Evolutionary conservation across 2,888 invertebrate genomes (phyloP), one percentile per base, ranked within the genome.

Genomic region (Allophyes oxyacanthae): DNA sequence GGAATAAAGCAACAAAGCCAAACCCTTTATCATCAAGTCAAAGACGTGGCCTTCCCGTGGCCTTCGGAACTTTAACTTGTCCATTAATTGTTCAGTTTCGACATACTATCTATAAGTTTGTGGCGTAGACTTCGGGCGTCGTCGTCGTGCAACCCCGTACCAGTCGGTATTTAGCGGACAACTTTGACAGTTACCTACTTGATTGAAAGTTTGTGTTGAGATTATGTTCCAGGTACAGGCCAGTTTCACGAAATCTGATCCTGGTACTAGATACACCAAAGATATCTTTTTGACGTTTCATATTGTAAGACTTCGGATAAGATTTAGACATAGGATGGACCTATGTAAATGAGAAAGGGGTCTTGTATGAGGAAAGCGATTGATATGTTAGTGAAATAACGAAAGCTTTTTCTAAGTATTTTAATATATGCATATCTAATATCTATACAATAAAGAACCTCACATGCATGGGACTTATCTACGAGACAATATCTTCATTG

Each of bases 121-220:
- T 46, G 56, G 55, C 36, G 37, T 48, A 38, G 37, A 10, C 34
- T 20, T 44, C 32, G 51, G 53, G 52, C 52, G 33, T 58, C 30
- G 53, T 58, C 30, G 53, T 54, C 54, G 79, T 75, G 54, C 69
- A 44, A 72, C 15, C 40, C 41, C 49, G 78, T 78, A 55, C 78
- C 75, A 71, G 65, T 49, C 56, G 25, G 54, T 37, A 58, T 55
- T 63, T 52, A 64, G 54, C 56, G 46, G 57, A 64, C 48, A 75
- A 74, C 67, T 78, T 80, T 52, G 59, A 63, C 67, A 72, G 71
- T 78, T 67, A 72, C n/a, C n/a, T n/a, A n/a, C 45, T 74, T 54
- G 58, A 62, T 51, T 46, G 52, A 42, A 57, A 68, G 53, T 50
- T 64, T 57, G 46, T 45, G 50, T 51, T 48, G 10, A 38, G 48